phyloP scores from a whole-genome alignment of 2,888 invertebrate genomes.

The Julus scanicus region DNA sequence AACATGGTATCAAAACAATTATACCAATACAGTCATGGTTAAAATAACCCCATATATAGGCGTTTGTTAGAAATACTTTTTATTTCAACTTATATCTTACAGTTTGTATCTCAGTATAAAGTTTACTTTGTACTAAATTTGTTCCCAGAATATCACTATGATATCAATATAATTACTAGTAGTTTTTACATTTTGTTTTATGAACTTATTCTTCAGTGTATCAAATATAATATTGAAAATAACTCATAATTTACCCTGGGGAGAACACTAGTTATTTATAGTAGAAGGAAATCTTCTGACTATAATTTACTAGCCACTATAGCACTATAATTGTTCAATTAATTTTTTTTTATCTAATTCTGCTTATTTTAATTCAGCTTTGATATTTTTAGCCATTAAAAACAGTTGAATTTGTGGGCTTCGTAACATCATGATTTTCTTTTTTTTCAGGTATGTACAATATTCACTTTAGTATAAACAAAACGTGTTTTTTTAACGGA shows the following conservation, averaged over 20 bases:
- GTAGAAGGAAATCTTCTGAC: too few relatives aligned
- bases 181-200: too few relatives aligned
- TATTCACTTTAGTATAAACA: background rate
- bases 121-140: background rate
- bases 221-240: too few relatives aligned
- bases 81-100: background rate
- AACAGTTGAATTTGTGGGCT: background rate
- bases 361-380: background rate
- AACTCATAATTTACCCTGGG: too few relatives aligned
- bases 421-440: background rate
- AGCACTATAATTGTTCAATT: too few relatives aligned
- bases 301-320: too few relatives aligned
- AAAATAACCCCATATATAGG: background rate
- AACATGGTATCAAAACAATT: background rate
- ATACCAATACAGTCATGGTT: background rate
- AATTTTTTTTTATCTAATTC: background rate
- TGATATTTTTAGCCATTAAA: background rate
- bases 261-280: too few relatives aligned
- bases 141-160: background rate
- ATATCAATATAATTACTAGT: too few relatives aligned
- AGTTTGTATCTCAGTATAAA: background rate
- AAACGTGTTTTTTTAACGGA: background rate
- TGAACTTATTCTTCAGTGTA: too few relatives aligned
- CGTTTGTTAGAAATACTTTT: background rate
- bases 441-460: constrained; percentile 20